phyloP scores from a whole-genome alignment of 2,888 invertebrate species.

The Troglohyphantes excavatus region DNA sequence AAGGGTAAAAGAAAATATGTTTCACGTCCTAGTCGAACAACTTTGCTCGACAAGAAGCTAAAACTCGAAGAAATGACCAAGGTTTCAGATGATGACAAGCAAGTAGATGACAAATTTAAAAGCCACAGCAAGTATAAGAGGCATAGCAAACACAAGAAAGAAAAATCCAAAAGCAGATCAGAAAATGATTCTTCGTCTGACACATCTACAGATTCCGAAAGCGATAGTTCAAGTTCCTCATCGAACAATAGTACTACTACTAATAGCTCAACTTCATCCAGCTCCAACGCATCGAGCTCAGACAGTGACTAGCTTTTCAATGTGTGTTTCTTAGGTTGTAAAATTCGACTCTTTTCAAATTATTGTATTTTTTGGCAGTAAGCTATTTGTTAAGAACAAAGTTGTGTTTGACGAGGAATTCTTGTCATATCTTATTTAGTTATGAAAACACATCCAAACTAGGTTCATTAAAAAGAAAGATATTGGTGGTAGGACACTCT shows the following conservation, averaged over 20 bases:
- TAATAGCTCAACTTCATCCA: constrained; percentile 23
- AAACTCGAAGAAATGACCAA: constrained; percentile 84
- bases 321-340: too few species aligned
- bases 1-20: constrained; percentile 94
- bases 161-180: not conserved
- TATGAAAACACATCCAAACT: too few species aligned
- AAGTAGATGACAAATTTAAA: too few species aligned
- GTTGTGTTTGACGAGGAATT: too few species aligned
- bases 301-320: constrained; percentile 30
- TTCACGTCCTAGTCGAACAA: constrained; percentile 91
- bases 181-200: constrained; percentile 30
- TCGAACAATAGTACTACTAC: constrained; percentile 14
- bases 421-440: too few species aligned
- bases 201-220: constrained; percentile 56
- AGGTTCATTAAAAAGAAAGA: too few species aligned
- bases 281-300: constrained; percentile 30
- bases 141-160: not conserved
- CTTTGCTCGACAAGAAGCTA: constrained; percentile 88
- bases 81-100: not conserved
- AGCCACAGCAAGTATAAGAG: not conserved
- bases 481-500: too few species aligned
- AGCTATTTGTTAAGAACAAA: too few species aligned
- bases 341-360: too few species aligned
- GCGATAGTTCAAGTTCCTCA: constrained; percentile 52
- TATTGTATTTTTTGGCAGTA: too few species aligned